These are phyloP conservation scores for Pammene fasciana DNA, from an alignment of 2,888 invertebrate genomes.

Conservation along the genomic window DNA sequence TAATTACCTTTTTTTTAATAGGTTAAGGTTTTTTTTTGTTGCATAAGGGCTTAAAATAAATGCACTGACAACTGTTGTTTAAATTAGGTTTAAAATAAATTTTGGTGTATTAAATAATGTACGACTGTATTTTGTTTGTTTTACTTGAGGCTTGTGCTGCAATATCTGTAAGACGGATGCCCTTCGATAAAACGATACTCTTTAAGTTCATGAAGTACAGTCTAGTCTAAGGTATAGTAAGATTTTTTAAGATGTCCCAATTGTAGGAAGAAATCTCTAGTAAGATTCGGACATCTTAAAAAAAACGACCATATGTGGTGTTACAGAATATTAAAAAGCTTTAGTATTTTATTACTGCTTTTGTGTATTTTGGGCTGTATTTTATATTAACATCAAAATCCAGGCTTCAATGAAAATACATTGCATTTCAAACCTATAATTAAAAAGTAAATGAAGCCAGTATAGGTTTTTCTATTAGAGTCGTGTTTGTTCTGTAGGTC, in stretches of 20 bases:
- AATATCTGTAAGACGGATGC: not conserved
- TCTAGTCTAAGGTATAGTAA: not conserved
- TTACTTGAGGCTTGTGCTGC: not conserved
- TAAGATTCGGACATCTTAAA: too few relatives aligned
- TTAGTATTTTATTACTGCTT: too few relatives aligned
- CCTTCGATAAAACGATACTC: not conserved
- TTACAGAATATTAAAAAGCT: not conserved
- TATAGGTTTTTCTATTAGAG: too few relatives aligned
- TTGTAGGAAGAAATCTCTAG: too few relatives aligned
- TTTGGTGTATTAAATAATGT: not conserved
- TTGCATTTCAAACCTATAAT: too few relatives aligned
- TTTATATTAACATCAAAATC: too few relatives aligned
- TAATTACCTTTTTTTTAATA: slow-evolving; percentile 17
- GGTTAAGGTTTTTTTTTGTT: slow-evolving; percentile 21
- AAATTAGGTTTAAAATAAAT: slow-evolving; percentile 12
- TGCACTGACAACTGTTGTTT: slow-evolving; percentile 14
- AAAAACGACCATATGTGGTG: slow-evolving; percentile 2
- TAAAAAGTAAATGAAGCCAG: too few relatives aligned
- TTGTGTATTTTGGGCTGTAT: too few relatives aligned
- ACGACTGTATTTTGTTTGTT: not conserved
- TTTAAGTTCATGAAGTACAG: not conserved
- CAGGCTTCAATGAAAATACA: too few relatives aligned
- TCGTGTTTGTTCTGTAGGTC: slow-evolving; percentile 3
- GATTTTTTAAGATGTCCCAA: too few relatives aligned
- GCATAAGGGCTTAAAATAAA: slow-evolving; percentile 9